Evolutionary conservation across 2,797 vertebrate species (phyloP).

Genomic region (Synanceia verrucosa): DNA sequence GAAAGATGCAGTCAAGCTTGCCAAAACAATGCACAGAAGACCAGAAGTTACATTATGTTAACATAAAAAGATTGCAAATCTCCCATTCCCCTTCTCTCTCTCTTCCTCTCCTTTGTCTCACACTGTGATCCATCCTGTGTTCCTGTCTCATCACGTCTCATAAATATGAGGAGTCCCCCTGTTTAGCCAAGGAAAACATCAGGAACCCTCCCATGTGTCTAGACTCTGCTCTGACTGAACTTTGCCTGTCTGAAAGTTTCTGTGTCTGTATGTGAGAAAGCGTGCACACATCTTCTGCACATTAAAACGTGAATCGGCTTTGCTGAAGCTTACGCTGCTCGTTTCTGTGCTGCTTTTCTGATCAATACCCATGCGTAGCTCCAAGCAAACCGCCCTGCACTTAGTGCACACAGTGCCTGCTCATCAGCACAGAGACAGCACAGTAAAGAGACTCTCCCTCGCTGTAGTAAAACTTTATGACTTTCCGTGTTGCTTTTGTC

Average conservation of each 20-base stretch:
- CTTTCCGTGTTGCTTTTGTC: constrained; percentile 76
- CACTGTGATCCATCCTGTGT: constrained; percentile 50
- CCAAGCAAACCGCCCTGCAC: constrained; percentile 37
- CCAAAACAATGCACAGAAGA: constrained; percentile 62
- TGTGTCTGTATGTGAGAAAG: constrained; percentile 2
- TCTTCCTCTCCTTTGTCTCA: constrained; percentile 41
- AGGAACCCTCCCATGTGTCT: constrained; percentile 54
- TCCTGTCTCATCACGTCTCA: constrained; percentile 59
- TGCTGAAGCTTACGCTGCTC: constrained; percentile 8
- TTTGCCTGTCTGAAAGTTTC: constrained; percentile 11
- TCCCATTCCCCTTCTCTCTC: constrained; percentile 24
- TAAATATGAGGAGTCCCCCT: constrained; percentile 50
- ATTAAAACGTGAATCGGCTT: constrained; percentile 24
- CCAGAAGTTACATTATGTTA: constrained; percentile 66
- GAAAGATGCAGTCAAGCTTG: constrained; percentile 63
- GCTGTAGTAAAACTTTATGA: constrained; percentile 78
- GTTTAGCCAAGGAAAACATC: constrained; percentile 64
- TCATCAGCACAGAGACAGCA: constrained; percentile 66
- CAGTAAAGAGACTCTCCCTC: constrained; percentile 77
- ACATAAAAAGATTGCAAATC: constrained; percentile 69
- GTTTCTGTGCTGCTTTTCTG: constrained; percentile 10
- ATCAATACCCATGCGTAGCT: constrained; percentile 54
- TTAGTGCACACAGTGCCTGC: constrained; percentile 53
- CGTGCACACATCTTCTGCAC: background rate
- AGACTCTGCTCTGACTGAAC: constrained; percentile 27